A percentile compares a stretch with the other conserved stretches of the same genome.
Conservation (phyloP, 2,797 vertebrate genomes). For the Eulemur mongoz region DNA sequence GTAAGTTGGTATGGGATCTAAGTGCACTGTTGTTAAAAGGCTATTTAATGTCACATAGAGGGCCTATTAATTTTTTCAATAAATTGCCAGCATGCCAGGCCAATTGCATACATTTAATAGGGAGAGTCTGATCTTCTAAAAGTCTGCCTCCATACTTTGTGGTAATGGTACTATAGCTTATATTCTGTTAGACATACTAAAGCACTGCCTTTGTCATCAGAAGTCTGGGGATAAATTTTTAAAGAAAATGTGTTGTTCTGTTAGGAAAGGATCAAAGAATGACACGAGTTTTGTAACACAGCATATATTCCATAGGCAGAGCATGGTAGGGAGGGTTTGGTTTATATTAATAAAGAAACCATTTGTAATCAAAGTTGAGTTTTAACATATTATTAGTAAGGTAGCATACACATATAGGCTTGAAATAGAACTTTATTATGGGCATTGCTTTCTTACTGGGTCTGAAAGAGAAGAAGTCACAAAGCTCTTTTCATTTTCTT, state of each 20-base stretch:
- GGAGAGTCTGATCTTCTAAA: conserved; percentile 55
- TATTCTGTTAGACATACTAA: background rate
- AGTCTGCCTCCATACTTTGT: conserved; percentile 40
- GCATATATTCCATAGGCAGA: background rate
- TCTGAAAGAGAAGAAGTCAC: background rate
- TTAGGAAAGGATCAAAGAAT: background rate
- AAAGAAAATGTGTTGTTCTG: background rate
- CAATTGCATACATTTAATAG: conserved; percentile 54
- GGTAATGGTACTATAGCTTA: conserved; percentile 63
- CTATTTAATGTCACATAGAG: conserved; percentile 71
- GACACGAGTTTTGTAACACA: background rate
- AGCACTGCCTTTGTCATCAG: conserved; percentile 31
- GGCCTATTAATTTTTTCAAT: conserved; percentile 73
- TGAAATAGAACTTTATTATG: background rate
- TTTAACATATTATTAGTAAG: background rate
- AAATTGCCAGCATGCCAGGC: conserved; percentile 52
- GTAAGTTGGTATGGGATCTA: conserved; percentile 64
- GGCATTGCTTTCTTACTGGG: background rate
- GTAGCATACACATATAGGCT: background rate
- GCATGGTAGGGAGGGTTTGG: background rate
- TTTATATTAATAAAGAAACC: background rate
- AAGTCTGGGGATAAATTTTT: conserved; percentile 51
- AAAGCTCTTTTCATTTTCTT: background rate
- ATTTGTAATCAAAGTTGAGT: background rate
- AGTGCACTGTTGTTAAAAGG: conserved; percentile 75